These are phyloP conservation scores for Craseonycteris thonglongyai DNA, from an alignment of 2,113 vertebrate genomes.

Conservation along the genomic window DNA sequence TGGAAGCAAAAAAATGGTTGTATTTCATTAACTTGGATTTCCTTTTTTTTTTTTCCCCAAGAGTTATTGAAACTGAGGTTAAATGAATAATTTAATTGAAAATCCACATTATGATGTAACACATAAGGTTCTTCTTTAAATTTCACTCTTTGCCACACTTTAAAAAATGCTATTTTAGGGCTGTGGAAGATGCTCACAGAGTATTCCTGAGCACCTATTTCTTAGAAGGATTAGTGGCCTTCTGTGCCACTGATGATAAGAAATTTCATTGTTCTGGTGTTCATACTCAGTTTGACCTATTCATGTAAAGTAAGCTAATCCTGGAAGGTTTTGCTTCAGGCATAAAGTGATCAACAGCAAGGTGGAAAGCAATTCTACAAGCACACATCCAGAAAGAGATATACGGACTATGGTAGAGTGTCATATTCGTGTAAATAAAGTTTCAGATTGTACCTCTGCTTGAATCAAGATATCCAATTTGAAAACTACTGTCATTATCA, in stretches of 20 bases:
- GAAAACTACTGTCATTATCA: not conserved
- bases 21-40: not conserved
- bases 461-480: not conserved
- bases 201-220: constrained; percentile 4
- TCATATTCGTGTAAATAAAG: not conserved
- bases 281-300: constrained; percentile 27
- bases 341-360: not conserved
- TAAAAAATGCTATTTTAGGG: not conserved
- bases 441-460: not conserved
- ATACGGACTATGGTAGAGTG: not conserved
- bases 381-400: not conserved
- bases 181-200: not conserved
- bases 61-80: not conserved
- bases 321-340: not conserved
- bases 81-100: not conserved
- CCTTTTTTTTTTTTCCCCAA: fast-evolving
- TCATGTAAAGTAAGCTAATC: constrained; percentile 42
- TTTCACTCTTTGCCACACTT: not conserved
- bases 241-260: constrained; percentile 53
- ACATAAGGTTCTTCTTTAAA: not conserved
- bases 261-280: constrained; percentile 37
- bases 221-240: constrained; percentile 39
- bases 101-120: not conserved
- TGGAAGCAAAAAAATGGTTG: not conserved
- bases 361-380: not conserved